Evolutionary conservation across 2,797 vertebrate species (phyloP).

Genomic region (Morus bassanus): DNA sequence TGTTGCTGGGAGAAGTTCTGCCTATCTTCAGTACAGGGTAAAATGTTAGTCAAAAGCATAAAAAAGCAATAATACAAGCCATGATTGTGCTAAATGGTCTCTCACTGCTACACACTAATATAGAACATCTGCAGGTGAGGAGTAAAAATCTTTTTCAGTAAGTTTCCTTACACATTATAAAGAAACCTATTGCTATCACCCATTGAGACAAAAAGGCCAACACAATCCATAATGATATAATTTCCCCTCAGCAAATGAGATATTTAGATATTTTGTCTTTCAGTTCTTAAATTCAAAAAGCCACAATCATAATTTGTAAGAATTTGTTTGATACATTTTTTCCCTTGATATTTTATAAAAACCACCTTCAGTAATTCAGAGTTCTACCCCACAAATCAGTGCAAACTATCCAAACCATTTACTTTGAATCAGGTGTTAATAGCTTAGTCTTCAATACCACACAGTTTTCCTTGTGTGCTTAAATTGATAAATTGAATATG

Average conservation of each 20-base stretch:
- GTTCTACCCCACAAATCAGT: not conserved
- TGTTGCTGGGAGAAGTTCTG: not conserved
- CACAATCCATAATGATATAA: not conserved
- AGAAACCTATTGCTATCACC: not conserved
- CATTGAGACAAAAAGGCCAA: not conserved
- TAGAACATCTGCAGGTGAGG: not conserved
- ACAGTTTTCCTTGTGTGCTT: not conserved
- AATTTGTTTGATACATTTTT: not conserved
- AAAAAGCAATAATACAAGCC: not conserved
- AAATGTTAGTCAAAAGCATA: not conserved
- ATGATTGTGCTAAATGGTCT: not conserved
- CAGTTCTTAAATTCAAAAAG: not conserved
- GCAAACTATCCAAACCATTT: not conserved
- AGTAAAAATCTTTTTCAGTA: not conserved
- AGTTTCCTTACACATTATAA: not conserved
- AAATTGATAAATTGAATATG: not conserved
- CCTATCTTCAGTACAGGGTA: not conserved
- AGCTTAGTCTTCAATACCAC: not conserved
- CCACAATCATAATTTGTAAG: not conserved
- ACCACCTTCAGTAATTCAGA: not conserved
- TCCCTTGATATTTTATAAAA: not conserved
- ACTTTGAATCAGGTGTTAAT: not conserved
- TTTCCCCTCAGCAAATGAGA: not conserved
- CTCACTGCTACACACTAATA: not conserved
- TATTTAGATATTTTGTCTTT: not conserved